phyloP scores from a whole-genome alignment of 2,113 vertebrate genomes.

The Carassius gibelio region DNA sequence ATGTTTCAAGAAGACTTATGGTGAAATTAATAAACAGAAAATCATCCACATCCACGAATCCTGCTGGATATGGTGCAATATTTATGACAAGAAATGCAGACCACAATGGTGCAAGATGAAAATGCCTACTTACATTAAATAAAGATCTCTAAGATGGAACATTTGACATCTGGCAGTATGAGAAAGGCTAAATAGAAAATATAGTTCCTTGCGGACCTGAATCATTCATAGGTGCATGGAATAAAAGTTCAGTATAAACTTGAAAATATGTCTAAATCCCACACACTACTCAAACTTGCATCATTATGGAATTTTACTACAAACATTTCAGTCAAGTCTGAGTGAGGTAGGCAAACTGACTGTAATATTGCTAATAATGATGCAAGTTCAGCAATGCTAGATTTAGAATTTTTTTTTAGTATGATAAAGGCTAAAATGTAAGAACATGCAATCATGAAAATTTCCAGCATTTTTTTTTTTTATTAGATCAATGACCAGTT shows the following conservation, averaged over 20 bases:
- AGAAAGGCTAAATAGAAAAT: not conserved
- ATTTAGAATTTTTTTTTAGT: not conserved
- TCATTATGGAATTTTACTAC: not conserved
- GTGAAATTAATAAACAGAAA: conserved; percentile 29
- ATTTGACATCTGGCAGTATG: not conserved
- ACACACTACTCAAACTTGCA: not conserved
- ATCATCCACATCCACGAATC: not conserved
- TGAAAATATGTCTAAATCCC: not conserved
- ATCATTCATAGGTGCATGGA: not conserved
- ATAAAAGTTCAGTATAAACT: not conserved
- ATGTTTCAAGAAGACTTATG: conserved; percentile 1
- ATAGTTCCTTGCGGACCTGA: not conserved
- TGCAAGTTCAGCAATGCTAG: too few relatives aligned
- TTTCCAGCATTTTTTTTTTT: not conserved
- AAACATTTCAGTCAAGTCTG: not conserved
- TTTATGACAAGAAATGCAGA: conserved; percentile 36
- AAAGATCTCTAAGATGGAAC: not conserved
- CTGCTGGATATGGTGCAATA: conserved; percentile 24
- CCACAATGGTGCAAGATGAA: conserved; percentile 31
- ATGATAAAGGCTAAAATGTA: not conserved
- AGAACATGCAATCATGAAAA: not conserved
- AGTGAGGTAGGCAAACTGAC: too few relatives aligned
- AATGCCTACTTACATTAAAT: conserved; percentile 35
- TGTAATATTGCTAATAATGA: not conserved
- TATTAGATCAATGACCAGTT: not conserved